Percentiles rank a stretch among this genome's conserved stretches.
Evolutionary conservation across 2,888 invertebrate genomes (phyloP).

Genomic region (Heliothis peltigera): DNA sequence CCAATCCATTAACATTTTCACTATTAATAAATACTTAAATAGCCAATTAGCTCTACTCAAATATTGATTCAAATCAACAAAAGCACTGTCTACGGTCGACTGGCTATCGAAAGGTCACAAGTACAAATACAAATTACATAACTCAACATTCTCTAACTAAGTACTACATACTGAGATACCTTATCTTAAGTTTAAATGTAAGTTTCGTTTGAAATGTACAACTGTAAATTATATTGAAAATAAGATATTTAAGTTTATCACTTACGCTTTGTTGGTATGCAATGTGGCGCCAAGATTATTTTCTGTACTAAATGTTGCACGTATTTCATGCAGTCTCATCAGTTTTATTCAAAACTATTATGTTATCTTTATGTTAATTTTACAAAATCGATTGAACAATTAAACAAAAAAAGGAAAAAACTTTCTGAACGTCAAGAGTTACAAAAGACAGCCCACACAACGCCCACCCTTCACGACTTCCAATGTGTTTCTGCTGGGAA

Average conservation of each 20-base stretch:
- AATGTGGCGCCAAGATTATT: too few relatives aligned
- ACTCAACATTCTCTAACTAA: constrained; percentile 30
- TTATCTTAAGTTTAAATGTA: constrained; percentile 38
- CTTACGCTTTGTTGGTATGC: neutral
- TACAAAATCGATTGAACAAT: too few relatives aligned
- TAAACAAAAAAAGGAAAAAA: too few relatives aligned
- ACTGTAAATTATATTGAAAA: constrained; percentile 27
- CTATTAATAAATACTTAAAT: constrained; percentile 6
- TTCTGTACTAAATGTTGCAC: neutral
- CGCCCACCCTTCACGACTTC: too few relatives aligned
- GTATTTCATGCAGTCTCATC: too few relatives aligned
- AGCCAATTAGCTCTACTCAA: constrained; percentile 19
- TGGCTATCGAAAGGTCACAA: constrained; percentile 44
- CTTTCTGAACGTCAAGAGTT: too few relatives aligned
- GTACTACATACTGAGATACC: constrained; percentile 35
- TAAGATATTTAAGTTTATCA: constrained; percentile 14
- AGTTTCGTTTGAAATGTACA: constrained; percentile 33
- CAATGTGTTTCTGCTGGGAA: too few relatives aligned
- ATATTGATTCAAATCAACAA: constrained; percentile 46
- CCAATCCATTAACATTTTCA: neutral
- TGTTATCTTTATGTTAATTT: too few relatives aligned
- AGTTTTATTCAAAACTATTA: too few relatives aligned
- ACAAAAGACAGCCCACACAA: too few relatives aligned
- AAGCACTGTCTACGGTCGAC: constrained; percentile 18
- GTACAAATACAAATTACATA: constrained; percentile 37